Evolutionary conservation across 2,797 vertebrate genomes (phyloP).

Genomic region (Dipus sagitta): DNA sequence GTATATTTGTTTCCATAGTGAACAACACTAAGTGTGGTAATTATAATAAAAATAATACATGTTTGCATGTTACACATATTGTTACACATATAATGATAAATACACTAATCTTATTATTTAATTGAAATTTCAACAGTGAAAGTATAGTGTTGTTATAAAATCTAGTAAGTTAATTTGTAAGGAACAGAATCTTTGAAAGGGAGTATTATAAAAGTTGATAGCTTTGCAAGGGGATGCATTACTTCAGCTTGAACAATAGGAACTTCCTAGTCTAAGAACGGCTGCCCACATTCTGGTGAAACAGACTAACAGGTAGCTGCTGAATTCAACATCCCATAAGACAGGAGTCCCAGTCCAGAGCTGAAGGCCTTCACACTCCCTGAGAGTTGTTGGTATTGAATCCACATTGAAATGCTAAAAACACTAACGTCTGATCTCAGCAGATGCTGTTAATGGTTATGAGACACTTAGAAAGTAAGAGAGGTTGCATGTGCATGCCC

Average conservation of each 20-base stretch:
- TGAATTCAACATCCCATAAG: no score
- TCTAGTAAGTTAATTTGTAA: not conserved
- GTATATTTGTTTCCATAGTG: not conserved
- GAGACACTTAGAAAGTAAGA: not conserved
- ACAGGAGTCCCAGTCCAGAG: no score
- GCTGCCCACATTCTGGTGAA: no score
- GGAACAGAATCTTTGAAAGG: not conserved
- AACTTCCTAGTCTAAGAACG: no score
- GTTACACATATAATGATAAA: not conserved
- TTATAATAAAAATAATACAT: not conserved
- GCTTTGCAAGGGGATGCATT: not conserved
- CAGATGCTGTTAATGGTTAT: not conserved
- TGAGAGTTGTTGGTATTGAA: not conserved
- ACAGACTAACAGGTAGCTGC: no score
- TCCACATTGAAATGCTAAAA: no score
- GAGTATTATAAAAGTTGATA: not conserved
- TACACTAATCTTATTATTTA: not conserved
- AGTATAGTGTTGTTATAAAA: not conserved
- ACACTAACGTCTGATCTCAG: not conserved
- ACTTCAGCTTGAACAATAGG: no score
- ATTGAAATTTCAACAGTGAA: constrained; percentile 18
- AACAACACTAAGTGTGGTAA: constrained; percentile 1
- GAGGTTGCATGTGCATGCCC: not conserved
- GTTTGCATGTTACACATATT: not conserved
- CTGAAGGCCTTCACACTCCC: not conserved